Conservation (phyloP, 2,113 vertebrate species). For the Dipodomys merriami region DNA sequence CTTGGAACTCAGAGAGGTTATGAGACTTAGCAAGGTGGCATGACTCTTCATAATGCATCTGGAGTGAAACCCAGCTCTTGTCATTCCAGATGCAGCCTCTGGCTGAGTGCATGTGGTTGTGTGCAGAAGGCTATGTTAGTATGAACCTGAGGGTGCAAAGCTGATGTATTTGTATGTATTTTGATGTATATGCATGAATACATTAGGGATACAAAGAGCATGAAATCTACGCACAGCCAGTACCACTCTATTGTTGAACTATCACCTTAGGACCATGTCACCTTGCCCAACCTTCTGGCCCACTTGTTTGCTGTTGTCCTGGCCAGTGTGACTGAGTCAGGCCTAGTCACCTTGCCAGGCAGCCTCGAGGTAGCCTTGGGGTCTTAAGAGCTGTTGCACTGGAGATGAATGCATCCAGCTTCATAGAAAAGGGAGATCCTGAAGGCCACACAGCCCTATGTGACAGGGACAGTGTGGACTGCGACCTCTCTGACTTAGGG, state of each 20-base stretch:
- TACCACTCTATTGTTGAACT: too few species aligned
- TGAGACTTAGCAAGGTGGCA: neutral
- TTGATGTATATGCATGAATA: neutral
- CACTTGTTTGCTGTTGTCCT: neutral
- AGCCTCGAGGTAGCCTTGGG: neutral
- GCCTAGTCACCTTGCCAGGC: neutral
- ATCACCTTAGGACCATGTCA: too few species aligned
- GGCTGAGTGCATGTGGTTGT: neutral
- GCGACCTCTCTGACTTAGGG: neutral
- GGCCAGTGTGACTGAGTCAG: neutral
- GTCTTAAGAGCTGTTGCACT: fast-evolving
- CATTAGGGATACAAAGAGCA: neutral
- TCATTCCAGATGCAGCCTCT: neutral
- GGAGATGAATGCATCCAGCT: too few species aligned
- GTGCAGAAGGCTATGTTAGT: neutral
- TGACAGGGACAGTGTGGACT: neutral
- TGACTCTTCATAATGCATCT: neutral
- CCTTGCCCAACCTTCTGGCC: neutral
- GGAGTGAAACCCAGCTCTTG: neutral
- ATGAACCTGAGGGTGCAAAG: neutral
- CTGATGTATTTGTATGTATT: neutral
- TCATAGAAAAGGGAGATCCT: neutral
- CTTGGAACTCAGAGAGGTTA: neutral
- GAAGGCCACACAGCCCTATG: neutral
- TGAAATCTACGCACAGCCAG: neutral